Conservation (phyloP, 2,113 vertebrate species). For the Gambusia holbrooki region DNA sequence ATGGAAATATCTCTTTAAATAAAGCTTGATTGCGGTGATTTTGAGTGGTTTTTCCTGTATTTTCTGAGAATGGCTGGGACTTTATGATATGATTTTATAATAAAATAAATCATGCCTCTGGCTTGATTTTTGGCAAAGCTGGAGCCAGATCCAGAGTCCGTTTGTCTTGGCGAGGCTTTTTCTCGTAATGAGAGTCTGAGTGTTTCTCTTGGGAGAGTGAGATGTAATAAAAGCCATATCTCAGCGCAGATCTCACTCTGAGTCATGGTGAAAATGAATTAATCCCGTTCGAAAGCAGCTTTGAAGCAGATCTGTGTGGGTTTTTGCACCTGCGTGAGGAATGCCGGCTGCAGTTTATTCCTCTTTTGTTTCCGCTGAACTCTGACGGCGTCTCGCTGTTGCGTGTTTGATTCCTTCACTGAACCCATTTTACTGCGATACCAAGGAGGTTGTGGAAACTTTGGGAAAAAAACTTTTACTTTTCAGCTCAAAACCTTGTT, state of each 20-base stretch:
- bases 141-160: neutral
- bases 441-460: constrained; percentile 5
- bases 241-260: constrained; percentile 9
- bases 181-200: neutral
- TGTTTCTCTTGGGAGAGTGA: neutral
- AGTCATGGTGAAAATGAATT: constrained; percentile 32
- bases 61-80: neutral
- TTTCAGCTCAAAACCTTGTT: neutral
- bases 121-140: too few relatives aligned
- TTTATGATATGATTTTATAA: neutral
- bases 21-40: neutral
- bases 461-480: constrained; percentile 2
- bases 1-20: neutral
- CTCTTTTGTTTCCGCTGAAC: constrained; percentile 25
- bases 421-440: constrained; percentile 1
- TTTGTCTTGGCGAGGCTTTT: neutral
- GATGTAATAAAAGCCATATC: constrained; percentile 26
- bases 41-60: neutral
- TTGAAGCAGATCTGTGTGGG: constrained; percentile 27
- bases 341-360: constrained; percentile 4
- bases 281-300: constrained; percentile 33
- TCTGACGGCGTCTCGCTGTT: constrained; percentile 11
- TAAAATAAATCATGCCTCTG: neutral
- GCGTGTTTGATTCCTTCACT: constrained; percentile 17
- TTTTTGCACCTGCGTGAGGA: constrained; percentile 53